Percentiles rank a stretch among this genome's conserved stretches.
These are phyloP conservation scores for Taeniopygia guttata DNA, from an alignment of 2,797 vertebrate genomes.

Conservation along the genomic window DNA sequence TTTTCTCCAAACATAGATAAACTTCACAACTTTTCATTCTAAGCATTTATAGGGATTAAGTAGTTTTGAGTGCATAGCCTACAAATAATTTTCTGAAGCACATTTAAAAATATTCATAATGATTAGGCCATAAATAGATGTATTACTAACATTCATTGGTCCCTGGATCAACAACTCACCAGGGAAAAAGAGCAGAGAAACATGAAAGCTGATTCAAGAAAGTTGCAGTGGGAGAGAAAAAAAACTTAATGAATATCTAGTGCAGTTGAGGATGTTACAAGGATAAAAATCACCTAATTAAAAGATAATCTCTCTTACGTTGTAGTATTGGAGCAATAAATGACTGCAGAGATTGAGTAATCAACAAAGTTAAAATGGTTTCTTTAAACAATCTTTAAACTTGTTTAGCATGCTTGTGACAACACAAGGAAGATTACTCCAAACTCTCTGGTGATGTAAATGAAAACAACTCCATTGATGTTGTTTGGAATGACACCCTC, in stretches of 20 bases:
- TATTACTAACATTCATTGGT: slow-evolving; percentile 54
- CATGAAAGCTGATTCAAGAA: slow-evolving; percentile 63
- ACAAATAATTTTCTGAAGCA: slow-evolving; percentile 44
- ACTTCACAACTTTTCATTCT: neutral
- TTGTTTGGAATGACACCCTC: neutral
- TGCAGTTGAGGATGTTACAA: slow-evolving; percentile 44
- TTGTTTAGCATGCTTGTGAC: slow-evolving; percentile 42
- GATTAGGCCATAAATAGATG: slow-evolving; percentile 60
- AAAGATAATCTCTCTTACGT: slow-evolving; percentile 63
- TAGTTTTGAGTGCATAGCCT: neutral
- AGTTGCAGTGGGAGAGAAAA: slow-evolving; percentile 26
- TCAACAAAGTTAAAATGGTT: slow-evolving; percentile 47
- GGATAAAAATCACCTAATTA: slow-evolving; percentile 67
- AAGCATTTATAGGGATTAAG: neutral
- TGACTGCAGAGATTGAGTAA: slow-evolving; percentile 43
- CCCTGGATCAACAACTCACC: slow-evolving; percentile 44
- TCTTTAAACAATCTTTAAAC: slow-evolving; percentile 45
- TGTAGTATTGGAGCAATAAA: slow-evolving; percentile 60
- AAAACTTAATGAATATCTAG: slow-evolving; percentile 54
- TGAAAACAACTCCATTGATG: neutral
- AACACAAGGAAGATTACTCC: neutral
- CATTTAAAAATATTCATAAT: slow-evolving; percentile 58
- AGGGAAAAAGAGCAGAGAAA: slow-evolving; percentile 57
- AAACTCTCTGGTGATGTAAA: slow-evolving; percentile 40
- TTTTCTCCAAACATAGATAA: neutral